Evolutionary conservation across 1,140 invertebrate genomes (phyloP).

Genomic region (Cydia pomonella): DNA sequence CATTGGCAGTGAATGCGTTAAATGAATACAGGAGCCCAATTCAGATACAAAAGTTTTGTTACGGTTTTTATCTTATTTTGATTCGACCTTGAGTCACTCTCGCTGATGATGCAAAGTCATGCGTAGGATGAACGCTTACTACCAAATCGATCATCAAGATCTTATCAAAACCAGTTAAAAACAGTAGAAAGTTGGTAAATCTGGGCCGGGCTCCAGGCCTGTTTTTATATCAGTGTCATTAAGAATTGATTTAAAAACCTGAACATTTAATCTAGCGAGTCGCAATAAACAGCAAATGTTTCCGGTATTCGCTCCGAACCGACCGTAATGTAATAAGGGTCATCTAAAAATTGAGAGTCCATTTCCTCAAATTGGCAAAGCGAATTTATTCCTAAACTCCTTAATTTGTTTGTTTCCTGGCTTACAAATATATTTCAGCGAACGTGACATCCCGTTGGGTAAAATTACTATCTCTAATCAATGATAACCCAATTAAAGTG

Average conservation of each 20-base stretch:
- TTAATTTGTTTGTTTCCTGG: constrained; percentile 38
- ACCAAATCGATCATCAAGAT: too few relatives aligned
- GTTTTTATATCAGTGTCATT: background rate
- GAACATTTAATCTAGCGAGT: constrained; percentile 1
- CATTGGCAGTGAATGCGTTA: too few relatives aligned
- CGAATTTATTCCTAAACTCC: constrained; percentile 8
- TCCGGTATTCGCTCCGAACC: background rate
- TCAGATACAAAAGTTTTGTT: too few relatives aligned
- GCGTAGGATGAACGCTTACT: too few relatives aligned
- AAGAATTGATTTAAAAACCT: background rate
- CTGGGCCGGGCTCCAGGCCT: too few relatives aligned
- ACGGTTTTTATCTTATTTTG: too few relatives aligned
- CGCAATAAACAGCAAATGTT: background rate
- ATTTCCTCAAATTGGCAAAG: background rate
- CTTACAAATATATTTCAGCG: constrained; percentile 1
- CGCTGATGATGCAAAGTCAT: too few relatives aligned
- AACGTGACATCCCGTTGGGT: constrained; percentile 28
- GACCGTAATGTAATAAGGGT: constrained; percentile 3
- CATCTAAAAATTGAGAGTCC: constrained; percentile 9
- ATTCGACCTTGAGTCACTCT: too few relatives aligned
- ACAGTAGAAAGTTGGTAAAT: too few relatives aligned
- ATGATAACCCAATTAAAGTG: constrained; percentile 53
- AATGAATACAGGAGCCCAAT: too few relatives aligned
- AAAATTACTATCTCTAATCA: constrained; percentile 41
- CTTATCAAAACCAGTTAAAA: too few relatives aligned